Evolutionary conservation across 2,888 invertebrate genomes (phyloP).

Genomic region (Nephrotoma guestfalica): DNA sequence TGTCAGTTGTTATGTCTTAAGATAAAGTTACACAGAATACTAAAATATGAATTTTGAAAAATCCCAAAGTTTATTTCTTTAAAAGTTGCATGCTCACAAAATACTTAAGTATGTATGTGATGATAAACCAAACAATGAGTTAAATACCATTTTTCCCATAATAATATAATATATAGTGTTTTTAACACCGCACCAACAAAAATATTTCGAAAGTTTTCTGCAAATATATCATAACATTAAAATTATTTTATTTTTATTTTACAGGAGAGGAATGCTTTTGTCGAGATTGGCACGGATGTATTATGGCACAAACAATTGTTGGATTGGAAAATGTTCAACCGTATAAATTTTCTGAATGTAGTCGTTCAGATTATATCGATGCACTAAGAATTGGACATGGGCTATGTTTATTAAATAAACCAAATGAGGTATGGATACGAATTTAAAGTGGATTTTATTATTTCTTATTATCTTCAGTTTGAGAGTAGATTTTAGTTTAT

Average conservation of each 20-base stretch:
- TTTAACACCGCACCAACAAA: background rate
- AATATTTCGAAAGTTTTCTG: background rate
- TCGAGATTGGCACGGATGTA: conserved; percentile 91
- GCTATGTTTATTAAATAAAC: conserved; percentile 84
- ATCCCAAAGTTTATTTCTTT: background rate
- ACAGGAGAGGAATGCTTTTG: conserved; percentile 70
- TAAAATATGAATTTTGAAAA: background rate
- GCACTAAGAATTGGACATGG: conserved; percentile 76
- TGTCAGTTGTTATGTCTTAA: background rate
- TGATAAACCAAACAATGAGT: background rate
- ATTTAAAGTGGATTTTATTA: background rate
- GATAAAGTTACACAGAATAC: background rate
- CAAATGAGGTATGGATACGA: conserved; percentile 59
- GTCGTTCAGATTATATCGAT: conserved; percentile 78
- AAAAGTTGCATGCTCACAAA: background rate
- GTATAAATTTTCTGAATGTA: conserved; percentile 94
- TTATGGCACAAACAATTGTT: conserved; percentile 87
- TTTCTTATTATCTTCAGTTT: background rate
- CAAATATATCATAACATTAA: background rate
- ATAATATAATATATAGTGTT: background rate
- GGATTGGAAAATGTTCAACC: conserved; percentile 87
- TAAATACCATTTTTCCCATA: background rate
- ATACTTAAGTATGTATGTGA: background rate
- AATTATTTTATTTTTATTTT: conserved; percentile 6
- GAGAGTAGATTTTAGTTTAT: too few relatives aligned